Conservation (phyloP, 2,113 vertebrate genomes). For the Dipodomys ordii region DNA sequence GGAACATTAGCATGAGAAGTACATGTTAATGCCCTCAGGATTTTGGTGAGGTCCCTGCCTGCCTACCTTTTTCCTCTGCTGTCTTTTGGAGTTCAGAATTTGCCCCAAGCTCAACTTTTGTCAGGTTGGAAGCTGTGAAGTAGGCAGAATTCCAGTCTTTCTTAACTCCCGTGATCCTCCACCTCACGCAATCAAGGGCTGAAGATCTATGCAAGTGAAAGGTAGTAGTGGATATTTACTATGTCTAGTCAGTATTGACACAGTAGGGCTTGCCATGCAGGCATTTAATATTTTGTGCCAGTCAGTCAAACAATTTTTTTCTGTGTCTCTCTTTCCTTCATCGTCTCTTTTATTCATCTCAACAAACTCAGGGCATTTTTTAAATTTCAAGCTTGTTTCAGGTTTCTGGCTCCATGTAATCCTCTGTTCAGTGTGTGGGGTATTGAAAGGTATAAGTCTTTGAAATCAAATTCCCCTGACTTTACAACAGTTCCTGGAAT, state of each 20-base stretch:
- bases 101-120: background rate
- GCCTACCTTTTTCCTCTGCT: background rate
- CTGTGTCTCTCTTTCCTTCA: background rate
- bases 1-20: background rate
- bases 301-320: background rate
- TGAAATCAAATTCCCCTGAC: background rate
- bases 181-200: no score
- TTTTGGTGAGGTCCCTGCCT: background rate
- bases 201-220: background rate
- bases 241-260: no score
- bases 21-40: accelerated
- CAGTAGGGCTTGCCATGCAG: background rate
- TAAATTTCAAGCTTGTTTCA: background rate
- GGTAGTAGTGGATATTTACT: background rate
- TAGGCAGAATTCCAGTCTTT: background rate
- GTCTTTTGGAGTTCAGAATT: no score
- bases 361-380: background rate
- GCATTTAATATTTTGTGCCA: no score
- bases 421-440: background rate
- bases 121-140: accelerated
- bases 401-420: background rate
- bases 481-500: background rate
- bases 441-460: background rate
- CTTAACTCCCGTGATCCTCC: background rate
- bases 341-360: background rate